Base-by-base conservation (phyloP, 2,888 invertebrate genomes). In the Apotomis capreana region DNA sequence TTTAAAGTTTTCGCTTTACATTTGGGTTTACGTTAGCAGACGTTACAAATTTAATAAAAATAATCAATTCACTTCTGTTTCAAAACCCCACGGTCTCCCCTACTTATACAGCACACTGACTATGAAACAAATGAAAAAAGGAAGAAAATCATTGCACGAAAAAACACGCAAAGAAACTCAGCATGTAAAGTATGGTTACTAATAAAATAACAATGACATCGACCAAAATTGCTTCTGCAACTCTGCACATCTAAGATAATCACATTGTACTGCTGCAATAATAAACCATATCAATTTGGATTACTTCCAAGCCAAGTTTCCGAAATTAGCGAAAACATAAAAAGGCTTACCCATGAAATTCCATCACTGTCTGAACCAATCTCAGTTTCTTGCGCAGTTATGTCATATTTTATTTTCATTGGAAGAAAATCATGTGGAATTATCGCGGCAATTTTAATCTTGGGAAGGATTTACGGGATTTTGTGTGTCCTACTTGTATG, bases 351-450 rank as follows among this genome's bases (percentile, higher is more conserved):
- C 3, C 49, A 49, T 36, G 13, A 13, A 52, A 36, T 52, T 63
- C 51, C 37, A 63, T 63, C 52, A 40, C 52, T 63, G 52, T 52
- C 63, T n/a, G 37, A 52, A 5, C 52, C 63, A 52, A 37, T 63
- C 13, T 40, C 5, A 5, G 52, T 52, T 63, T 36, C 6, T 61
- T 36, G 3, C n/a, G 10, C 12, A 61, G 26, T 46, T 60, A 13
- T 60, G 60, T 60, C 26, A 15, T 26, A 49, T 12, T 49, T 49
- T 9, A 49, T 46, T 26, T 15, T 8, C 26, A 3, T n/a, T 15
- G 1, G 58, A 12, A 60, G 15, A 60, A 46, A 60, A 10, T 15
- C n/a, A 13, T 60, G 2, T 4, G 10, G 44, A 46, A 26, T 36
- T 8, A 51, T n/a, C 36, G 26, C 36, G 51, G 51, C 51, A 51